phyloP scores from a whole-genome alignment of 2,113 vertebrate genomes.

The Arenaria interpres region DNA sequence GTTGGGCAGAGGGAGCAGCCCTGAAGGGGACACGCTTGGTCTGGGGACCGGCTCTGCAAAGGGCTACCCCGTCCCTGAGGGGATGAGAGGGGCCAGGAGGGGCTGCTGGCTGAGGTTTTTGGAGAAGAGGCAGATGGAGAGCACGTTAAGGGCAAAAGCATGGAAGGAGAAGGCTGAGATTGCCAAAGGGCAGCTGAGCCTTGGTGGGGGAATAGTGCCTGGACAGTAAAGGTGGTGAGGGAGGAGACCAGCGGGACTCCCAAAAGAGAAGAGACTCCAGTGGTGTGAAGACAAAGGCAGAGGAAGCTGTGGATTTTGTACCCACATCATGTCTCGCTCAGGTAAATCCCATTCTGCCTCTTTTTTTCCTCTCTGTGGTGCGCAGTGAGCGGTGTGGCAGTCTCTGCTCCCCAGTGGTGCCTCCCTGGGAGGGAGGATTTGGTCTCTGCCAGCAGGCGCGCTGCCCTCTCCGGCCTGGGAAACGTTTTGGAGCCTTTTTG shows the following conservation, averaged over 20 bases:
- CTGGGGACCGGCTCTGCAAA: fast-evolving
- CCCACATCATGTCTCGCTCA: neutral
- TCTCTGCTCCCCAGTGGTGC: neutral
- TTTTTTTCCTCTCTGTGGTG: neutral
- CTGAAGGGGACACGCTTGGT: fast-evolving
- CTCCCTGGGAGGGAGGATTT: neutral
- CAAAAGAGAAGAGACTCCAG: neutral
- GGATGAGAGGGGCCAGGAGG: neutral
- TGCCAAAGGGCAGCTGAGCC: neutral
- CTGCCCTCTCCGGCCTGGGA: neutral
- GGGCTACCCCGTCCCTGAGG: neutral
- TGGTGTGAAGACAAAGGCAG: neutral
- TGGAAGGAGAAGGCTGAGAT: neutral
- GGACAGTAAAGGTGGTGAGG: neutral
- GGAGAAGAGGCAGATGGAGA: neutral
- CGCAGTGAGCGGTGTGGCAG: fast-evolving
- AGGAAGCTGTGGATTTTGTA: neutral
- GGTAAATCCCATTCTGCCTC: neutral
- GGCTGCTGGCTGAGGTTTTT: neutral
- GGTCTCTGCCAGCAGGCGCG: neutral
- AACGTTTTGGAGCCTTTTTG: neutral
- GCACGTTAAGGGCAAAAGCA: fast-evolving
- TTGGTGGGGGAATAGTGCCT: neutral
- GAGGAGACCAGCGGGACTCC: neutral
- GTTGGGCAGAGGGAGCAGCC: neutral